Conservation (phyloP, 2,797 vertebrate species). For the Mormyrus hasselquistii region DNA sequence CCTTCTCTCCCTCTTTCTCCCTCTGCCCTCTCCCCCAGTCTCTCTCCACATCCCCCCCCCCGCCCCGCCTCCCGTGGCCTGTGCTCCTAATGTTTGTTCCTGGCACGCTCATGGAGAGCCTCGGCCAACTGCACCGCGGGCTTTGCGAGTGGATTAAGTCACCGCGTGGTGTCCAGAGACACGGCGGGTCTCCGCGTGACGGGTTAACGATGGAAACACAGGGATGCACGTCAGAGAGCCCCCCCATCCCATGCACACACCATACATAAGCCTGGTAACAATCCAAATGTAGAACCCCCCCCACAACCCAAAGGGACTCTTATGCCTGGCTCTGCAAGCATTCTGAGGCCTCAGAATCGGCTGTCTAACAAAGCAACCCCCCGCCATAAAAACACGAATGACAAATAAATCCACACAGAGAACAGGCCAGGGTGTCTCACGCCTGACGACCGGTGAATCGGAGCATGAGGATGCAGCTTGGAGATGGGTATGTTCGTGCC, state of each 20-base stretch:
- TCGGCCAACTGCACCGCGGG: not conserved
- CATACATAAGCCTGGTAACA: slow-evolving; percentile 6
- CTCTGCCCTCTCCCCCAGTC: not conserved
- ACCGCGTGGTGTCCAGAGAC: slow-evolving; percentile 37
- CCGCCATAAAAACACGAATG: not conserved
- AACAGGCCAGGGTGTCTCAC: not conserved
- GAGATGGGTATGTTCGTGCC: not conserved
- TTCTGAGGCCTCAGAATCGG: not conserved
- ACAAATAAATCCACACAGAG: not conserved
- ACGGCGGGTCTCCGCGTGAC: slow-evolving; percentile 29
- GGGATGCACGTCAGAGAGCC: slow-evolving; percentile 13
- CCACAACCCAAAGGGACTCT: slow-evolving; percentile 13
- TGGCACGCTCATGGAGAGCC: not conserved
- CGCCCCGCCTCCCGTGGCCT: not conserved
- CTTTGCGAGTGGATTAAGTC: slow-evolving; percentile 29
- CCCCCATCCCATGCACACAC: not conserved
- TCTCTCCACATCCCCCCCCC: not conserved
- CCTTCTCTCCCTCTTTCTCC: not conserved
- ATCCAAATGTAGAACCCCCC: slow-evolving; percentile 21
- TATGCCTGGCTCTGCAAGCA: not conserved
- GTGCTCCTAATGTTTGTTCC: not conserved
- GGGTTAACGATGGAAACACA: slow-evolving; percentile 33
- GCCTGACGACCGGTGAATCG: not conserved
- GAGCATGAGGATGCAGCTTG: not conserved
- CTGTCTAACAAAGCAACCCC: not conserved